A percentile compares a stretch with the other conserved stretches of the same genome.
phyloP scores from a whole-genome alignment of 2,113 vertebrate species.

The Ophthalmolycus amberensis region DNA sequence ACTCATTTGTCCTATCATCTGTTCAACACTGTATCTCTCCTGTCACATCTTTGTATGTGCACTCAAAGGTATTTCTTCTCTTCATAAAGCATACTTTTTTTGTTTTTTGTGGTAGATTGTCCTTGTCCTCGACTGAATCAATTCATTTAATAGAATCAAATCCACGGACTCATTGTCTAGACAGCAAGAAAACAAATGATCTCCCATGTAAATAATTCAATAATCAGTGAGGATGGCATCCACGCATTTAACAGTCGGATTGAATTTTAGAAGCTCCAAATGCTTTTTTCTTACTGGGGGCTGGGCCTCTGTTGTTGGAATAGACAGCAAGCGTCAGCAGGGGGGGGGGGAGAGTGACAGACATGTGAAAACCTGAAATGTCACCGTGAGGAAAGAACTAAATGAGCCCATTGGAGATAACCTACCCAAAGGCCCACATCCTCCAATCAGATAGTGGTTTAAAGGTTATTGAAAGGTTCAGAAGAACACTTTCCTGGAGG shows the following conservation, averaged over 20 bases:
- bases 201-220: conserved; percentile 15
- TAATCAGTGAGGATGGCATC: conserved; percentile 4
- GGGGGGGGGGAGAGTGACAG: conserved; percentile 25
- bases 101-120: not conserved
- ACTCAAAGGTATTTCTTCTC: not conserved
- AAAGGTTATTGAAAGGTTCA: conserved; percentile 72
- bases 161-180: not conserved
- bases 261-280: conserved; percentile 26
- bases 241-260: conserved; percentile 13
- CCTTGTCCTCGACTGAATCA: not conserved
- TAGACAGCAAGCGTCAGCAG: conserved; percentile 29
- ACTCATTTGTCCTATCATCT: not conserved
- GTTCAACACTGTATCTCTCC: not conserved
- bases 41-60: not conserved
- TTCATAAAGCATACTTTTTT: not conserved
- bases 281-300: conserved; percentile 34
- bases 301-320: conserved; percentile 6
- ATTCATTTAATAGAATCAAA: not conserved
- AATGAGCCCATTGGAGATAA: conserved; percentile 69
- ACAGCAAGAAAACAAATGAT: conserved; percentile 1
- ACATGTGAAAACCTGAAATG: conserved; percentile 63
- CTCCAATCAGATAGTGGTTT: conserved; percentile 58
- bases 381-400: conserved; percentile 49
- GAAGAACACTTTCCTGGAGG: conserved; percentile 29
- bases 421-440: conserved; percentile 49